A percentile compares a stretch with the other conserved stretches of the same genome.
phyloP scores from a whole-genome alignment of 2,888 invertebrate species.

The Caenorhabditis sp. region DNA sequence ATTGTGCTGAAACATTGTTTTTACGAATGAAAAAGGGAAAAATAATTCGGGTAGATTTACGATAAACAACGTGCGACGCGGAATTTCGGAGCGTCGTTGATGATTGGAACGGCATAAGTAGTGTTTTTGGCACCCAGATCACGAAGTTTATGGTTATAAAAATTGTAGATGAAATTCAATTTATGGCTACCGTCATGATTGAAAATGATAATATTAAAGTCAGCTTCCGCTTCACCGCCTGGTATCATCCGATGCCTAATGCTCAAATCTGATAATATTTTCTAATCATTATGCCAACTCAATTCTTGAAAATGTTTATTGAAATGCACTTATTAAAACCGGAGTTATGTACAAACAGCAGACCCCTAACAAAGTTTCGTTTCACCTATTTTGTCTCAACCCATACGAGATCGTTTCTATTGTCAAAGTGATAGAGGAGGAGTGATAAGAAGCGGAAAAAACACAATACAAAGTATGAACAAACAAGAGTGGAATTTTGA shows the following conservation, averaged over 20 bases:
- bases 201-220: background rate
- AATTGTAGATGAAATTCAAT: no score
- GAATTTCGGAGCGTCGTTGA: background rate
- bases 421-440: slow-evolving; percentile 5
- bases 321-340: slow-evolving; percentile 10
- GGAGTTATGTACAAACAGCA: slow-evolving; percentile 36
- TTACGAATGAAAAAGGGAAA: background rate
- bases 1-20: background rate
- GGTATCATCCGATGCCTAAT: no score
- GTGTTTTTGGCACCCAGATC: no score
- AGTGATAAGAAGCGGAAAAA: background rate
- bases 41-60: slow-evolving; percentile 25
- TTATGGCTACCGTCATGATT: no score
- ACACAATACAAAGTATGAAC: background rate
- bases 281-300: no score
- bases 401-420: slow-evolving; percentile 14
- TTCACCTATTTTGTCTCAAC: slow-evolving; percentile 8
- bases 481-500: background rate
- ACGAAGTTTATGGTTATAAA: no score
- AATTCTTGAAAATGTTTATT: background rate
- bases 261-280: no score
- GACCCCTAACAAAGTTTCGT: slow-evolving; percentile 5
- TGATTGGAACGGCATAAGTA: no score
- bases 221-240: no score
- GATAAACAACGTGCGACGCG: slow-evolving; percentile 20